These are phyloP conservation scores for Bungarus multicinctus DNA, from an alignment of 2,113 vertebrate species.

Conservation along the genomic window DNA sequence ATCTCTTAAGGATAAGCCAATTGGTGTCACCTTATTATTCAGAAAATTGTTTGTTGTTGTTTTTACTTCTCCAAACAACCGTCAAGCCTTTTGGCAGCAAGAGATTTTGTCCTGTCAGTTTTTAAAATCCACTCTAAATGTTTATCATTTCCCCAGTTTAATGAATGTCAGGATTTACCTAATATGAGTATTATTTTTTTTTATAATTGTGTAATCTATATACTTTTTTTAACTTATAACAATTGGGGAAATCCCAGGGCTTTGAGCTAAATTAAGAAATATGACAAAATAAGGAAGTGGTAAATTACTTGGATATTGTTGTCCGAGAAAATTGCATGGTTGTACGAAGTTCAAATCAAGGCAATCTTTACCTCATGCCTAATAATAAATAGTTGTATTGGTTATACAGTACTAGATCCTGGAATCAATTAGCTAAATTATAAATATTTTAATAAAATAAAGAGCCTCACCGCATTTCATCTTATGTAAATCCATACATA, in stretches of 20 bases:
- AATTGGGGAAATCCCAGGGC: not conserved
- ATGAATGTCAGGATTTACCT: not conserved
- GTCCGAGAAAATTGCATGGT: not conserved
- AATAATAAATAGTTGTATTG: not conserved
- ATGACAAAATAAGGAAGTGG: not conserved
- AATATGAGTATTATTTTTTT: not conserved
- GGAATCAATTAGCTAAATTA: not conserved
- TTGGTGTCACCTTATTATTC: not conserved
- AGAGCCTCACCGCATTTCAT: not conserved
- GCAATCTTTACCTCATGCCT: not conserved
- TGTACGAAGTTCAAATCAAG: not conserved
- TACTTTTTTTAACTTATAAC: not conserved
- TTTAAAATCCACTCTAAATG: not conserved
- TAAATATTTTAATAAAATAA: not conserved
- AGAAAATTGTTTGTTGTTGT: not conserved
- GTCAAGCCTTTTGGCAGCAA: not conserved
- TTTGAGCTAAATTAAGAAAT: not conserved
- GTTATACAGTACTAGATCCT: not conserved
- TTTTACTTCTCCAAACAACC: not conserved
- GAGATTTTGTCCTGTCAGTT: not conserved
- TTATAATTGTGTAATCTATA: not conserved
- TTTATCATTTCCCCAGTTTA: not conserved
- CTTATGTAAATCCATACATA: constrained; percentile 28
- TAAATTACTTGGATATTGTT: not conserved
- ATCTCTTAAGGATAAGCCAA: not conserved